Base-by-base conservation (phyloP, 2,888 invertebrate species). In the Nineta flava region DNA sequence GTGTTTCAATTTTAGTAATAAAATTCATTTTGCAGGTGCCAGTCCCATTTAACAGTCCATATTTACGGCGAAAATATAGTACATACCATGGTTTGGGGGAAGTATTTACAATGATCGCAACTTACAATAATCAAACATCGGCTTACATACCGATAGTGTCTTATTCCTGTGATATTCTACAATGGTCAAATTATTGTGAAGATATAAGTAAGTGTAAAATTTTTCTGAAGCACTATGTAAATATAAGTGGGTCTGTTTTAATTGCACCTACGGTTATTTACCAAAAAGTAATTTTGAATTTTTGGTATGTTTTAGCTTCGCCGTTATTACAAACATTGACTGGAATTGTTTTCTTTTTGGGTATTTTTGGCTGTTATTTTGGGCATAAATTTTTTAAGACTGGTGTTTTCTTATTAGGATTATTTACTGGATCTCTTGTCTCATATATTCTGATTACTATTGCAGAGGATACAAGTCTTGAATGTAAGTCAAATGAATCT, bases 141-240 rank as follows among this genome's bases (percentile, higher is more conserved):
- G 75, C 80, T 3, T 87, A 87, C 61, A 75, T 84, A 1, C 83
- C 87, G 1, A 67, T 71, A 2, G 67, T 75, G 46, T 76, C 77
- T 1, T 86, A 83, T 58, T 80, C 75, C 1, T 87, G 86, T 62
- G 67, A 71, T 52, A 65, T 74, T 2, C 48, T 65, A 7, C 58
- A 65, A 2, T 68, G 68, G 48, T 62, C 64, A 13, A 69, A 71
- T 54, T 62, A 61, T 45, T 80, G 81, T 58, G 62, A 70, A 48
- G 61, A 72, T 53, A 62, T 75, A 54, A 71, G 80, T 79, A 68
- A 67, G 69, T 64, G 26, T 5, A 26, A 2, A 19, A 19, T 19
- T 19, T 19, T 19, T 19, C 5, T 19, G 19, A 5, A 19, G 3
- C 19, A 19, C 19, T 5, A 19, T 19, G 19, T n/a, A n/a, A n/a